A percentile compares a stretch with the other conserved stretches of the same genome.
phyloP scores from a whole-genome alignment of 2,113 vertebrate species.

The Hypocryptadius cinnamomeus region DNA sequence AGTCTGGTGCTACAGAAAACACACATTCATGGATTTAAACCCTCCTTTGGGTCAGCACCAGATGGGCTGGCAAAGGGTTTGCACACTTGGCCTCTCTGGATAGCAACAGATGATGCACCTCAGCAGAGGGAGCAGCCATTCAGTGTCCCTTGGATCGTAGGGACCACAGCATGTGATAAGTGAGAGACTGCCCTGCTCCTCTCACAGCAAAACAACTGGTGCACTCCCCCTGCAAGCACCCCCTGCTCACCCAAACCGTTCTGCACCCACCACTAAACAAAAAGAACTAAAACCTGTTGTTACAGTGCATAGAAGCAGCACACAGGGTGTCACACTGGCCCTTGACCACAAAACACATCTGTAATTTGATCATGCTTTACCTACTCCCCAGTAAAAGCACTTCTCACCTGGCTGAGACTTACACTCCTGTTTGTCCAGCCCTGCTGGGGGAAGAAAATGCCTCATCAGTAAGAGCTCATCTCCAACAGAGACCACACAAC shows the following conservation, averaged over 20 bases:
- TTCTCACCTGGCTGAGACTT: conserved; percentile 27
- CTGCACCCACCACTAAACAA: neutral
- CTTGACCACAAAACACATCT: neutral
- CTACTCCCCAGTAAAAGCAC: neutral
- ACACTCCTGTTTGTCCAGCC: conserved; percentile 6
- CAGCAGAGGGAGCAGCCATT: neutral
- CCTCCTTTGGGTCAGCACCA: neutral
- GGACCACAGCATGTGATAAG: neutral
- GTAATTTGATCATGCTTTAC: rapidly evolving
- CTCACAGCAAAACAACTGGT: neutral
- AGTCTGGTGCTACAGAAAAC: neutral
- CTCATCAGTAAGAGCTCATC: neutral
- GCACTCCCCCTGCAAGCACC: neutral
- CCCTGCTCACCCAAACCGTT: neutral
- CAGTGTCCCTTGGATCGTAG: neutral
- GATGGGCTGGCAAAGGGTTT: neutral
- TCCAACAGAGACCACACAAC: neutral
- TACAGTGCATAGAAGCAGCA: neutral
- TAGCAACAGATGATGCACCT: neutral
- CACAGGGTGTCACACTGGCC: neutral
- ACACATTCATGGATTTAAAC: neutral
- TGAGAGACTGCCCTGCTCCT: neutral
- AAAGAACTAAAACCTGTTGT: neutral
- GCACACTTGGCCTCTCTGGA: neutral
- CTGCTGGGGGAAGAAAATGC: neutral